Evolutionary conservation across 1,140 invertebrate species (phyloP).

Genomic region (Procambarus clarkii): DNA sequence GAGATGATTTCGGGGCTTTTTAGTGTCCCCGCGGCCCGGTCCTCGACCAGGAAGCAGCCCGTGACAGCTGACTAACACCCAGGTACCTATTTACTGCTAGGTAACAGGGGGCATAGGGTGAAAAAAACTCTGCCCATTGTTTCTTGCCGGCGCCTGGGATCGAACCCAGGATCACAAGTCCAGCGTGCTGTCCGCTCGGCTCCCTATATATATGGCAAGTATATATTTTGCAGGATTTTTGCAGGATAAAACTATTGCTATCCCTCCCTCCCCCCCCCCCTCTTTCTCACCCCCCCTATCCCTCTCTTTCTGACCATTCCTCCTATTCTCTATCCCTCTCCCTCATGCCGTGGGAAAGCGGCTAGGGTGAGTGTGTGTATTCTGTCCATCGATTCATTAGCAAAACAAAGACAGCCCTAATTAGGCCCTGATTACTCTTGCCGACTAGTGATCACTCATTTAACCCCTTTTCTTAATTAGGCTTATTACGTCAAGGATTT

Average conservation of each 20-base stretch:
- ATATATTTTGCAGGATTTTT: too few relatives aligned
- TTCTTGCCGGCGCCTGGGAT: too few relatives aligned
- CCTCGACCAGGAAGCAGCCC: too few relatives aligned
- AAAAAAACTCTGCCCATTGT: too few relatives aligned
- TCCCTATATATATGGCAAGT: too few relatives aligned
- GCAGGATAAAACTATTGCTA: neutral
- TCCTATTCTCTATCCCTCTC: neutral
- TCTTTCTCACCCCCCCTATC: neutral
- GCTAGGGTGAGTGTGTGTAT: neutral
- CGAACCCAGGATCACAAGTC: too few relatives aligned
- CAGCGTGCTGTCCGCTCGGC: too few relatives aligned
- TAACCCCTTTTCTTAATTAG: constrained; percentile 28
- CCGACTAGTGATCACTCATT: constrained; percentile 31
- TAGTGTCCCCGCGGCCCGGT: too few relatives aligned
- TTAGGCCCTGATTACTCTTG: constrained; percentile 23
- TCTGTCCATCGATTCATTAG: constrained; percentile 15
- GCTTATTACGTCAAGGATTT: neutral
- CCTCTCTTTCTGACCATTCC: neutral
- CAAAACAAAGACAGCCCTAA: constrained; percentile 33
- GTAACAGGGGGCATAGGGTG: too few relatives aligned
- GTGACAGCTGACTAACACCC: too few relatives aligned
- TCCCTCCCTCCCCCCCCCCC: neutral
- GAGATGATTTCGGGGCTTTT: too few relatives aligned
- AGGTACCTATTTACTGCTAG: too few relatives aligned
- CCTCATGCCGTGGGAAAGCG: neutral